phyloP scores from a whole-genome alignment of 2,113 vertebrate species.

The Riparia riparia region DNA sequence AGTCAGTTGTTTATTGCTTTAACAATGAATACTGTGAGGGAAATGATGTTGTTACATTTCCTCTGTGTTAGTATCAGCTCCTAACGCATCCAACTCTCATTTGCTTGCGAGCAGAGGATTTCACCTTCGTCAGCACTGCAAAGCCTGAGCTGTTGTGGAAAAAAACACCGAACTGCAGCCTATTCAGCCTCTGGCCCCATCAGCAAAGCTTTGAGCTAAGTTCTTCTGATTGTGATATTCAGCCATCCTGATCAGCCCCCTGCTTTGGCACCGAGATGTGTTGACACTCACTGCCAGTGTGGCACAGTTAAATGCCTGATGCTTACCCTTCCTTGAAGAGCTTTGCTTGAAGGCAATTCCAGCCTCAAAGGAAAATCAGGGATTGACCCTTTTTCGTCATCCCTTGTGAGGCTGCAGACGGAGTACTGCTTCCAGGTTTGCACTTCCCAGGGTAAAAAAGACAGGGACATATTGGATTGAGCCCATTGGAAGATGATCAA shows the following conservation, averaged over 20 bases:
- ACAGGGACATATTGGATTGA: background rate
- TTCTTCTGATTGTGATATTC: constrained; percentile 3
- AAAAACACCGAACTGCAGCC: background rate
- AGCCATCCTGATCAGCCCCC: constrained; percentile 22
- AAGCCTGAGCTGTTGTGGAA: constrained; percentile 18
- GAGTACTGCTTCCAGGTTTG: background rate
- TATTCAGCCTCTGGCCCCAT: constrained; percentile 46
- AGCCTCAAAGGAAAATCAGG: background rate
- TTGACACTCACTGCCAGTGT: background rate
- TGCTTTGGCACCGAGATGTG: background rate
- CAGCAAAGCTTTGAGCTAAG: constrained; percentile 52
- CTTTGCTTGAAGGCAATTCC: background rate
- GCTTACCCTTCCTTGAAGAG: background rate
- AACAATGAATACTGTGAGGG: background rate
- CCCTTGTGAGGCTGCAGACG: background rate
- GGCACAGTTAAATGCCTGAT: background rate
- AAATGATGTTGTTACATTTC: constrained; percentile 9
- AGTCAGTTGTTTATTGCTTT: background rate
- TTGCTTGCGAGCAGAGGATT: constrained; percentile 59
- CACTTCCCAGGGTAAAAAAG: background rate
- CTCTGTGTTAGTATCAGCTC: constrained; percentile 23
- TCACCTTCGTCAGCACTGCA: constrained; percentile 55
- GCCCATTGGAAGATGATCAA: background rate
- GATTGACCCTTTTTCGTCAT: background rate
- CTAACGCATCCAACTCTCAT: background rate